Conservation (phyloP, 2,113 vertebrate species). For the Cygnus atratus region DNA sequence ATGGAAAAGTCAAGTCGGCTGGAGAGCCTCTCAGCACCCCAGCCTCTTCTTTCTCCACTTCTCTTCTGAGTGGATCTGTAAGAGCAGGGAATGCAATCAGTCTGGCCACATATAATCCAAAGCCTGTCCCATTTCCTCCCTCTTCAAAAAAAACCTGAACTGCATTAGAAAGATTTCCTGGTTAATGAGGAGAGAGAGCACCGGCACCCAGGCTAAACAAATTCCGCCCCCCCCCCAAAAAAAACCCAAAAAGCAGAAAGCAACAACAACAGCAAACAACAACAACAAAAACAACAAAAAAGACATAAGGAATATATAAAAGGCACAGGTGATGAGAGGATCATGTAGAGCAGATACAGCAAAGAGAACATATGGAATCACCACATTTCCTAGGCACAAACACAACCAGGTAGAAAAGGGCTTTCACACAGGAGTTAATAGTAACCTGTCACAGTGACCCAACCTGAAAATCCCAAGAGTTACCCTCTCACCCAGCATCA, state of each 20-base stretch:
- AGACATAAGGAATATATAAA: neutral
- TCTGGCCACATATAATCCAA: neutral
- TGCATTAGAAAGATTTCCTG: neutral
- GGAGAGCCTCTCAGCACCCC: neutral
- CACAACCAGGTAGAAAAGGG: neutral
- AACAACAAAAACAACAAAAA: neutral
- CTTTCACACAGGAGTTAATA: neutral
- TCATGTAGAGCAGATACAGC: neutral
- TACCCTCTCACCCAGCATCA: neutral
- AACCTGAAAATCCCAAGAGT: neutral
- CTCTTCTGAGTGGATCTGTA: neutral
- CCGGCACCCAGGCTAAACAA: neutral
- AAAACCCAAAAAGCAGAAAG: neutral
- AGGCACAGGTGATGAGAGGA: neutral
- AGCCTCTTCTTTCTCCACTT: neutral
- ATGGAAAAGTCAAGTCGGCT: neutral
- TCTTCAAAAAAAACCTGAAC: neutral
- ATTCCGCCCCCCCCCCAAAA: too few relatives aligned
- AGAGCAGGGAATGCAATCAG: neutral
- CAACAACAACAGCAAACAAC: neutral
- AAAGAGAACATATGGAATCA: neutral
- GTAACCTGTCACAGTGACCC: fast-evolving
- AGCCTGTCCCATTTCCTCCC: neutral
- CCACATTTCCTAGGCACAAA: neutral
- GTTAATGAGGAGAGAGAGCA: neutral